A percentile compares a stretch with the other conserved stretches of the same genome.
phyloP scores from a whole-genome alignment of 2,888 invertebrate genomes.

The Spodoptera picta region DNA sequence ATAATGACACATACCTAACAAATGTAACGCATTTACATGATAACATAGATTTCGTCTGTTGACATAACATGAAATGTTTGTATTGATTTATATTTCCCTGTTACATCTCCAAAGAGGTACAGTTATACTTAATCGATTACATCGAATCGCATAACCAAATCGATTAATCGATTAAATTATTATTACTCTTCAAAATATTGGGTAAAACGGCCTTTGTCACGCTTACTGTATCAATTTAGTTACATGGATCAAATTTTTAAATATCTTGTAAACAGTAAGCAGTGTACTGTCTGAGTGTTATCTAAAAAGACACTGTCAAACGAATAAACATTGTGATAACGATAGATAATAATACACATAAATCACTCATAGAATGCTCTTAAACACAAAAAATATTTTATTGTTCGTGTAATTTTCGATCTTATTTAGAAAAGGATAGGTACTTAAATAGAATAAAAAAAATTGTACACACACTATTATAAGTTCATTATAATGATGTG shows the following conservation, averaged over 20 bases:
- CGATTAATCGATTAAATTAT: constrained; percentile 26
- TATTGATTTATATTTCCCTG: too few species aligned
- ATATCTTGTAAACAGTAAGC: constrained; percentile 10
- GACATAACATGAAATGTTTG: too few species aligned
- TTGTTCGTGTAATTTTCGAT: not conserved
- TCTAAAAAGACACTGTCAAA: constrained; percentile 79
- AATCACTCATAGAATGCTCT: constrained; percentile 39
- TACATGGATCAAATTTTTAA: constrained; percentile 18
- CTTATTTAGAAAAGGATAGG: too few species aligned
- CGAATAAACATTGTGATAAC: constrained; percentile 72
- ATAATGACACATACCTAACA: too few species aligned
- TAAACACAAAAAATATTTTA: constrained; percentile 29
- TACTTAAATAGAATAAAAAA: too few species aligned
- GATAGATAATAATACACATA: constrained; percentile 58
- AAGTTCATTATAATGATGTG: constrained; percentile 13
- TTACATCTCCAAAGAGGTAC: not conserved
- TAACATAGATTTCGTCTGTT: too few species aligned
- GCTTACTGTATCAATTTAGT: constrained; percentile 16
- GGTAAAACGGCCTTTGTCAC: not conserved
- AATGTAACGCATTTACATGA: too few species aligned
- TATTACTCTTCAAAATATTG: not conserved
- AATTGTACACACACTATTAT: not conserved
- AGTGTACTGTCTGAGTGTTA: constrained; percentile 56
- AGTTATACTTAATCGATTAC: constrained; percentile 6
- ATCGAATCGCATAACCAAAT: constrained; percentile 11